Conservation (phyloP, 2,888 invertebrate species). For the Pomacea canaliculata region DNA sequence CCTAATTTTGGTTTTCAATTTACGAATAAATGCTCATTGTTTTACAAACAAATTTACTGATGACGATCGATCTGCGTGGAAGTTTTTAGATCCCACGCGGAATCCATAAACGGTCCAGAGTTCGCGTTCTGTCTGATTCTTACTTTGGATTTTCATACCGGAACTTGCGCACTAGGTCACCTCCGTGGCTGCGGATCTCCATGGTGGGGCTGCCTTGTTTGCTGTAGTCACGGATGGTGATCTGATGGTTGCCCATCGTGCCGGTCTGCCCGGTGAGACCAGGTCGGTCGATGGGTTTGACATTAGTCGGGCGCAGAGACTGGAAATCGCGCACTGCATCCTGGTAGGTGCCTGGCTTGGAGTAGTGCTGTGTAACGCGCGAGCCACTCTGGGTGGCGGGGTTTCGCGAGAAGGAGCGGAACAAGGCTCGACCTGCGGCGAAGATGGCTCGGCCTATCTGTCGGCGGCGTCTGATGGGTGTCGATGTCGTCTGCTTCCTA, state of each 20-base stretch:
- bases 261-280: slow-evolving; percentile 30
- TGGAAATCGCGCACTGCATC: slow-evolving; percentile 34
- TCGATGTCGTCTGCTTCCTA: too few relatives aligned
- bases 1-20: too few relatives aligned
- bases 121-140: too few relatives aligned
- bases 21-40: too few relatives aligned
- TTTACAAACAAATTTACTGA: too few relatives aligned
- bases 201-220: slow-evolving; percentile 30
- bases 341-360: slow-evolving; percentile 27
- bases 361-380: slow-evolving; percentile 31
- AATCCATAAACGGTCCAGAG: too few relatives aligned
- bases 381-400: slow-evolving; percentile 26
- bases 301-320: slow-evolving; percentile 24
- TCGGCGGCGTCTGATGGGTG: too few relatives aligned
- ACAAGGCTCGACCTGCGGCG: slow-evolving; percentile 17
- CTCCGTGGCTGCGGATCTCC: slow-evolving; percentile 30
- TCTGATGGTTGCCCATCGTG: slow-evolving; percentile 30
- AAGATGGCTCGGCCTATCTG: slow-evolving; percentile 19
- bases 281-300: slow-evolving; percentile 13
- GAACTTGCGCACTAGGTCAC: slow-evolving; percentile 34
- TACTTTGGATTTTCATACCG: slow-evolving; percentile 22
- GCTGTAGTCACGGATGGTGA: slow-evolving; percentile 35
- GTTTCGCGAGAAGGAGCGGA: slow-evolving; percentile 17
- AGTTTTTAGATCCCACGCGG: too few relatives aligned
- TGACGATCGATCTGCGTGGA: too few relatives aligned